Percentiles rank a stretch among this genome's conserved stretches.
Evolutionary conservation across 2,797 vertebrate genomes (phyloP).

Genomic region (Gila robusta): DNA sequence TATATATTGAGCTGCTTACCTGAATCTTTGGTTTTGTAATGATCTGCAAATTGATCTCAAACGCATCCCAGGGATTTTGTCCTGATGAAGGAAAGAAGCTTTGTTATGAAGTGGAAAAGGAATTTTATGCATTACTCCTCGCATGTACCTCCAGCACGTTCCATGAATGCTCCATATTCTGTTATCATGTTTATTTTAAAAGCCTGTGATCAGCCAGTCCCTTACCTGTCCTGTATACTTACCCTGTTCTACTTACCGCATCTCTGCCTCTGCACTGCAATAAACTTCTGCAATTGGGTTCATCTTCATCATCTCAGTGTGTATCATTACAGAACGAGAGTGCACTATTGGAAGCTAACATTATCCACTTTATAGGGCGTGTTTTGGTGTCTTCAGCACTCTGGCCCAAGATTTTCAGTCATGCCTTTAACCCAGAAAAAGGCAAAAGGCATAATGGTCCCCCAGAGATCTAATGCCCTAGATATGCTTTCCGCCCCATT

Average conservation of each 20-base stretch:
- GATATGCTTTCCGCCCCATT: slow-evolving; percentile 44
- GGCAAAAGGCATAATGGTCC: slow-evolving; percentile 31
- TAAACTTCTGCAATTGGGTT: neutral
- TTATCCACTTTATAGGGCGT: neutral
- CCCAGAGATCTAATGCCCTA: slow-evolving; percentile 53
- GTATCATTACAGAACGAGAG: neutral
- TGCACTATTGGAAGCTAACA: neutral
- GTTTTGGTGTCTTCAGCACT: slow-evolving; percentile 21
- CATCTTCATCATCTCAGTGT: neutral
- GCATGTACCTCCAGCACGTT: neutral
- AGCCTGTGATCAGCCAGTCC: neutral
- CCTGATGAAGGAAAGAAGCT: neutral
- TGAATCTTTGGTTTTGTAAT: neutral
- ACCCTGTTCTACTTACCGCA: neutral
- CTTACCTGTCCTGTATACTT: neutral
- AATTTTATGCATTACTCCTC: neutral
- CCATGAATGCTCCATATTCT: neutral
- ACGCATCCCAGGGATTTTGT: neutral
- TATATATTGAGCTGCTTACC: neutral
- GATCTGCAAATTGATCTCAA: neutral
- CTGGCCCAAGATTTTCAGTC: neutral
- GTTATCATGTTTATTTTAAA: neutral
- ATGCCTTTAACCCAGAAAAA: slow-evolving; percentile 59
- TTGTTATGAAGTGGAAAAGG: neutral
- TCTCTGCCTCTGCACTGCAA: neutral